Evolutionary conservation across 2,113 vertebrate species (phyloP), one percentile per base, ranked within the genome.

Genomic region (Ciconia boyciana): DNA sequence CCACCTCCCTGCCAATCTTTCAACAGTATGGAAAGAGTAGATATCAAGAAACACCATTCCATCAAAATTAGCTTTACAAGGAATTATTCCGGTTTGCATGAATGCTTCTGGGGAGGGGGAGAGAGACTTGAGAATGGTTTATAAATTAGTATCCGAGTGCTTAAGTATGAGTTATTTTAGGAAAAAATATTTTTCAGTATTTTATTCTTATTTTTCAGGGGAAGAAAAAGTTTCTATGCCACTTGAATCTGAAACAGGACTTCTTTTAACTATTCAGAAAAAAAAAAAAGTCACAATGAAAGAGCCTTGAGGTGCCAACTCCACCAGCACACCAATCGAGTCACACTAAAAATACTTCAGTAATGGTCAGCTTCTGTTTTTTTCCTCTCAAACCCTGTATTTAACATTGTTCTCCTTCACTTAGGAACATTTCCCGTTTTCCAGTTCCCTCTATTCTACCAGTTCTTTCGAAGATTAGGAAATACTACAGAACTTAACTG

Each of bases 341-440:
- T 51, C 61, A 51, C 66, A 16, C 95, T 93, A 96, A 94, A 96
- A 96, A 96, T 96, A 96, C 62, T 83, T 43, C 72, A 68, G 84
- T 64, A 96, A 91, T 83, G 46, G 68, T 71, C 85, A 88, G 82
- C 84, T 97, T 94, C 93, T 94, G 76, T 68, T 77, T 95, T 92
- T 96, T 93, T 21, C 52, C 28, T 95, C 82, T 65, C 64, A 58
- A 90, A 64, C 39, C 61, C 84, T 83, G 46, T 52, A 64, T 44
- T 97, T 96, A 96, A 86, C 83, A n/a, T 41, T 44, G 68, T 64
- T 51, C 58, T 91, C 36, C 82, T 86, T 77, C 82, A 52, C 57
- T 86, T 18, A 22, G 11, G 58, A 83, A 70, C 75, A 58, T 62
- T 93, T 93, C 84, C 55, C 52, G 0, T 76, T 91, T 95, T 49